Evolutionary conservation across 2,113 vertebrate genomes (phyloP), one percentile per base, ranked within the genome.

Genomic region (Connochaetes taurinus): DNA sequence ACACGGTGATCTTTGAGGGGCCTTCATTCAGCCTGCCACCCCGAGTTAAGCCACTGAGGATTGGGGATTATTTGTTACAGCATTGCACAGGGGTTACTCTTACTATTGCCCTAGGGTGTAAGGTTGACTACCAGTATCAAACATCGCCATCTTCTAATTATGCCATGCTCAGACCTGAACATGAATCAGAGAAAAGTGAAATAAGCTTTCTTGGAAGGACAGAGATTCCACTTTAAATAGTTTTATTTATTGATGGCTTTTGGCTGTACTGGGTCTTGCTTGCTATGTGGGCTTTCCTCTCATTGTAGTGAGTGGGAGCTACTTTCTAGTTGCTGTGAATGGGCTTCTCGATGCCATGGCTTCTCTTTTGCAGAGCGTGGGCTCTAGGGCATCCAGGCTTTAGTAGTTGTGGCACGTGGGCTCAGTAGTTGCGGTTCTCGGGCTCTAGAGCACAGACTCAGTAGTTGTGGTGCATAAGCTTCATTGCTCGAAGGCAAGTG

Each of bases 91-190:
- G 6, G 16, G 33, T 43, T 31, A 5, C 58, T 25, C 50, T 33
- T 43, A 6, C 57, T n/a, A 1, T 0, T n/a, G 19, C 45, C 36
- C 45, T 23, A 2, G 47, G 11, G 10, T 13, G 4, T 40, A 11
- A 36, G 2, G 17, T 2, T 50, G 43, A 80, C 31, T 17, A 7
- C 64, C 47, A 3, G 60, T 10, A 84, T 7, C 36, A 23, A 52
- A 33, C 16, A 7, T 10, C 23, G 21, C 17, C 43, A 2, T 25
- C 40, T 27, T 57, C n/a, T 36, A 7, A n/a, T 6, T 27, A 17
- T 45, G 43, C 80, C n/a, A 0, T 1, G 43, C 31, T 76, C 45
- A 55, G 87, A 29, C 27, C 55, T 11, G n/a, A 86, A 55, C 1
- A 6, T 3, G 2, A 13, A n/a, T 53, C 33, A 27, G 29, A 45